A percentile compares a stretch with the other conserved stretches of the same genome.
Evolutionary conservation across 92 coral and sea anemone genomes (phyloP).

Genomic region (Siderastrea radians): DNA sequence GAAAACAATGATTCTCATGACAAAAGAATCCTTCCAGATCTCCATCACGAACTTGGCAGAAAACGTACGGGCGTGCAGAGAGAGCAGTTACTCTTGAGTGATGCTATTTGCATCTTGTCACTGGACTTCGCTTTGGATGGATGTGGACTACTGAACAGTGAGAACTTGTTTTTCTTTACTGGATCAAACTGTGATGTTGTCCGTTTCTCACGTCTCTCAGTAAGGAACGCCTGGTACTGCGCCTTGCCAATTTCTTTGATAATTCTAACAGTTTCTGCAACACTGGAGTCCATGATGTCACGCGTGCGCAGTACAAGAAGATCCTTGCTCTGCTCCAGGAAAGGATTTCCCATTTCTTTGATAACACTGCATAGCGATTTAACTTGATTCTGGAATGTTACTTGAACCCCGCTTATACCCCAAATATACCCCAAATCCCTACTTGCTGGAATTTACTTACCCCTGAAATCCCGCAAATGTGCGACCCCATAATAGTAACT

Average conservation of each 20-base stretch:
- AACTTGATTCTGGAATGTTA: not conserved
- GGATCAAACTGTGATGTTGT: constrained; percentile 47
- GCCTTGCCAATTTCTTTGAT: constrained; percentile 52
- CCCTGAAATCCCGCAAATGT: no score
- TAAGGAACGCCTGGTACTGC: constrained; percentile 45
- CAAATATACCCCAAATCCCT: no score
- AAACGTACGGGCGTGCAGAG: constrained; percentile 49
- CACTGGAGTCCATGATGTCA: constrained; percentile 1
- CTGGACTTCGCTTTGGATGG: constrained; percentile 7
- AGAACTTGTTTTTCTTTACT: constrained; percentile 65
- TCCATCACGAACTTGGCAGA: constrained; percentile 80
- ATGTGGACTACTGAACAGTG: constrained; percentile 71
- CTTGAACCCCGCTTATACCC: not conserved
- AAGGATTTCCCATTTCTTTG: not conserved
- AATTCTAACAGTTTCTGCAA: constrained; percentile 43
- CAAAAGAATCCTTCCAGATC: constrained; percentile 70
- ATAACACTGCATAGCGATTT: not conserved
- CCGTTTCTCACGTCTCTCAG: constrained; percentile 21
- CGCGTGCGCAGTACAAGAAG: not conserved
- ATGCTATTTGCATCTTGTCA: constrained; percentile 52
- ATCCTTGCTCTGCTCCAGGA: not conserved
- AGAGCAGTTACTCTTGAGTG: constrained; percentile 49
- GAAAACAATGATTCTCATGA: constrained; percentile 75
- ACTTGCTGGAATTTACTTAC: no score
- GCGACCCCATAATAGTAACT: no score